A percentile compares a stretch with the other conserved stretches of the same genome.
Conservation (phyloP, 2,888 invertebrate genomes). For the Nineta flava region DNA sequence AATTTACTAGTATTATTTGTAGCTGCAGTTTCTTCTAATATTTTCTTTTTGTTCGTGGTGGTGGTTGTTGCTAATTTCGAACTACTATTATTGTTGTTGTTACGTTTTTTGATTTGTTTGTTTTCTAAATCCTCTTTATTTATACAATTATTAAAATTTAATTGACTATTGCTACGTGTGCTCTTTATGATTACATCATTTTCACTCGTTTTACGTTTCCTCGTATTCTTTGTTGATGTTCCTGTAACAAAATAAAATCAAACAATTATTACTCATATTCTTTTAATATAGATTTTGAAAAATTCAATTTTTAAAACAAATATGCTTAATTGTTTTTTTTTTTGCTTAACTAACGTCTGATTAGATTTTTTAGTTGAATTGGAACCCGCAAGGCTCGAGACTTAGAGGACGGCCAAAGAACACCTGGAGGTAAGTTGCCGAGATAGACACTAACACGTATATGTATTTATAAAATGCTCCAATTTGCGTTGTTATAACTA, state of each 20-base stretch:
- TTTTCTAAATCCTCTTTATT: conserved; percentile 26
- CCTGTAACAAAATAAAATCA: conserved; percentile 17
- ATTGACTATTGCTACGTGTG: conserved; percentile 13
- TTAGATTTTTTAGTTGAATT: no score
- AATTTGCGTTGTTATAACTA: no score
- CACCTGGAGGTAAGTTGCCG: no score
- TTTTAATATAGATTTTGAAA: no score
- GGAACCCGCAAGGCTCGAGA: no score
- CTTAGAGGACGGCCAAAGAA: no score
- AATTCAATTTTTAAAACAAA: no score
- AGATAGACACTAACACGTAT: no score
- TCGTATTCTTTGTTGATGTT: conserved; percentile 15
- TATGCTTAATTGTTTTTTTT: no score
- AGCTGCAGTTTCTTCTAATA: conserved; percentile 23
- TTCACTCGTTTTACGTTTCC: conserved; percentile 24
- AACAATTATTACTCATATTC: no score
- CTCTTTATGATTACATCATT: conserved; percentile 19
- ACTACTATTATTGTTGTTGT: conserved; percentile 11
- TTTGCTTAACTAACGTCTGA: no score
- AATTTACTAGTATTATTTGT: conserved; percentile 25
- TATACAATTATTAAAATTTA: conserved; percentile 12
- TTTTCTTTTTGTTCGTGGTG: conserved; percentile 24
- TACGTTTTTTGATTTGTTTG: conserved; percentile 16
- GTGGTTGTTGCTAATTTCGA: conserved; percentile 22
- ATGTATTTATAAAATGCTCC: no score